phyloP scores from a whole-genome alignment of 1,140 invertebrate genomes.

The Drosophila santomea region DNA sequence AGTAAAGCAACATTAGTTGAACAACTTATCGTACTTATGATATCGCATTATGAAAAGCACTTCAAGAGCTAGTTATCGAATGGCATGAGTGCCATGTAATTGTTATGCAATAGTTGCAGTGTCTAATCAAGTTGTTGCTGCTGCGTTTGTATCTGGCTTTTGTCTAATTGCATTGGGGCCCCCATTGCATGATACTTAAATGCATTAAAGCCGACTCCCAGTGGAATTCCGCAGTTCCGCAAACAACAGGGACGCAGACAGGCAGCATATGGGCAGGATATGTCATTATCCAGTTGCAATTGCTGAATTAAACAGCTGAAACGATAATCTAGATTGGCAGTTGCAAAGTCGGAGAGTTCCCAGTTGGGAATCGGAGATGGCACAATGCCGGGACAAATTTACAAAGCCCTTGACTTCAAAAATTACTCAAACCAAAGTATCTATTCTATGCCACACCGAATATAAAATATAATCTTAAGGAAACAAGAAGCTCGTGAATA shows the following conservation, averaged over 20 bases:
- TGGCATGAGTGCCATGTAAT: neutral
- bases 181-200: conserved; percentile 62
- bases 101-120: conserved; percentile 28
- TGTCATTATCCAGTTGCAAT: conserved; percentile 63
- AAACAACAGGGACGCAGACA: conserved; percentile 9
- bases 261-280: conserved; percentile 51
- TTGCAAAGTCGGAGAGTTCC: neutral
- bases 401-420: too few relatives aligned
- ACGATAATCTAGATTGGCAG: conserved; percentile 31
- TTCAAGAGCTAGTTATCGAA: conserved; percentile 23
- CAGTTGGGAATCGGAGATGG: conserved; percentile 15
- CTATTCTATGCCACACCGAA: neutral
- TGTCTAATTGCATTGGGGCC: conserved; percentile 70
- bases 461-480: neutral
- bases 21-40: conserved; percentile 31
- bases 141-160: conserved; percentile 33
- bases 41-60: conserved; percentile 49
- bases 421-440: too few relatives aligned
- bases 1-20: neutral
- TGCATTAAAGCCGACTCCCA: conserved; percentile 59
- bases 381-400: neutral
- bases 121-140: conserved; percentile 42
- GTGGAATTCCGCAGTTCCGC: conserved; percentile 22
- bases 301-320: conserved; percentile 35
- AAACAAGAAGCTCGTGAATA: neutral